These are phyloP conservation scores for Candidula unifasciata DNA, from an alignment of 2,888 invertebrate genomes.

Conservation along the genomic window DNA sequence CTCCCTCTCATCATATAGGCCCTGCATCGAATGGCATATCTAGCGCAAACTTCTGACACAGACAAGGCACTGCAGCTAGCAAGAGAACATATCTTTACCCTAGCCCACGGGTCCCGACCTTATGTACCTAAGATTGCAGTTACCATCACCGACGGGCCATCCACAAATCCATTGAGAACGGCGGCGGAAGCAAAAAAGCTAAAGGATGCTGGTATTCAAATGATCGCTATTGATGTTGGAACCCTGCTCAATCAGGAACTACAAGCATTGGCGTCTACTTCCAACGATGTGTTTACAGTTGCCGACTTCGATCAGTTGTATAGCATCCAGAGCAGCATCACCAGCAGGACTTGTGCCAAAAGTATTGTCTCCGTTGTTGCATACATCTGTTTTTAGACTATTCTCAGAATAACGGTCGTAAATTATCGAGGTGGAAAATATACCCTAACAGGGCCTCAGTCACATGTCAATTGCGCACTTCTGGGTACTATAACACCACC, in stretches of 20 bases:
- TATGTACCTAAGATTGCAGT: constrained; percentile 7
- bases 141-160: background rate
- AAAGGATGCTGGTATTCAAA: constrained; percentile 7
- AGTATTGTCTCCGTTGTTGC: background rate
- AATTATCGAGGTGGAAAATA: too few relatives aligned
- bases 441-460: too few relatives aligned
- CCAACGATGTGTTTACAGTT: background rate
- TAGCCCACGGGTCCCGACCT: background rate
- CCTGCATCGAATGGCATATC: background rate
- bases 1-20: background rate
- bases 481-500: too few relatives aligned
- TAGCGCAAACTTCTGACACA: background rate
- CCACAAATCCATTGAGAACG: background rate
- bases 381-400: too few relatives aligned
- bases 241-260: background rate
- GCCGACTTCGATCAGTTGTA: background rate
- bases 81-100: background rate
- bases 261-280: background rate
- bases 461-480: too few relatives aligned
- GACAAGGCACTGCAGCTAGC: constrained; percentile 4
- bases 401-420: too few relatives aligned
- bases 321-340: background rate
- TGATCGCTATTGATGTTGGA: constrained; percentile 8
- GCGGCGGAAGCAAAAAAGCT: background rate
- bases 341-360: constrained; percentile 3